Conservation (phyloP, 2,888 invertebrate species). For the Aphodius granarius region DNA sequence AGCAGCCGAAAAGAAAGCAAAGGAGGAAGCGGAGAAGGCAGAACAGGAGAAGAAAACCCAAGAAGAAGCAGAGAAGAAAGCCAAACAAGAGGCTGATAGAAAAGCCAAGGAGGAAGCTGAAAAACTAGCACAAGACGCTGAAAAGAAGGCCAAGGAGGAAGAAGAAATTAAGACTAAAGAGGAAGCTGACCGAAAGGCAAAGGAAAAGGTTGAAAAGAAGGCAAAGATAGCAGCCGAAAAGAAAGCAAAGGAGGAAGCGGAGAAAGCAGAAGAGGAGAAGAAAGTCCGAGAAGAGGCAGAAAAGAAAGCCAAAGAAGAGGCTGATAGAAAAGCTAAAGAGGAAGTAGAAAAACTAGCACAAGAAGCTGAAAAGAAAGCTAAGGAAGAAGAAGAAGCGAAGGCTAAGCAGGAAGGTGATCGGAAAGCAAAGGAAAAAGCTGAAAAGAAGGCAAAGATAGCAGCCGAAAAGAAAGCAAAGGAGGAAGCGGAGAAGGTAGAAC, state of each 20-base stretch:
- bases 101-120: conserved; percentile 33
- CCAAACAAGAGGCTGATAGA: conserved; percentile 33
- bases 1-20: conserved; percentile 26
- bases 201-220: conserved; percentile 31
- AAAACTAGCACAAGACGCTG: conserved; percentile 34
- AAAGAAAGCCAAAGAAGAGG: conserved; percentile 25
- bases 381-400: conserved; percentile 31
- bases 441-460: conserved; percentile 41
- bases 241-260: conserved; percentile 32
- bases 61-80: conserved; percentile 37
- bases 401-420: conserved; percentile 32
- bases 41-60: conserved; percentile 41
- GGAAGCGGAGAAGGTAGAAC: conserved; percentile 47
- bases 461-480: conserved; percentile 47
- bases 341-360: conserved; percentile 31
- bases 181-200: conserved; percentile 35
- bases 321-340: conserved; percentile 28
- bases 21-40: conserved; percentile 33
- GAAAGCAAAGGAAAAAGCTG: conserved; percentile 37
- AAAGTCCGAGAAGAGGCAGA: conserved; percentile 25
- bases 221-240: conserved; percentile 29
- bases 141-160: conserved; percentile 34
- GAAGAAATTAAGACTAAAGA: conserved; percentile 34
- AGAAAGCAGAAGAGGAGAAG: conserved; percentile 21
- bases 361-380: conserved; percentile 35